These are phyloP conservation scores for Gerris buenoi DNA, from an alignment of 1,140 invertebrate species.

Conservation along the genomic window DNA sequence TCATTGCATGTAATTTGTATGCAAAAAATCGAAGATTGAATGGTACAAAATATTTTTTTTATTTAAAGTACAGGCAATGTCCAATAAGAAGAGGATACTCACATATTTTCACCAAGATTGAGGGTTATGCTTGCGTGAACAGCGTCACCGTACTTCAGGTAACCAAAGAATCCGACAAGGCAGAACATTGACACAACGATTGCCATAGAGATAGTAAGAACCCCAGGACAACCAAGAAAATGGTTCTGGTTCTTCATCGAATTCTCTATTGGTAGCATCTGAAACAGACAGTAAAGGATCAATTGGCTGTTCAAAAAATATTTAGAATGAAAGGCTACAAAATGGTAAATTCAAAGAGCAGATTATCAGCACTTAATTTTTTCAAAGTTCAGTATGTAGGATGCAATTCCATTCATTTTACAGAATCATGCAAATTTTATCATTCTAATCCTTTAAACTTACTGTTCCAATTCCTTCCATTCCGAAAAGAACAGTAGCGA, in stretches of 20 bases:
- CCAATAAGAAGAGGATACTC: slow-evolving; percentile 5
- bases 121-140: slow-evolving; percentile 57
- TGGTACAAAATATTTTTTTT: background rate
- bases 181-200: slow-evolving; percentile 69
- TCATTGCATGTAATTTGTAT: too few relatives aligned
- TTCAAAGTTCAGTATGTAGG: too few relatives aligned
- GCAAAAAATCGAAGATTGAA: background rate
- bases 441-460: too few relatives aligned
- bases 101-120: slow-evolving; percentile 39
- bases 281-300: too few relatives aligned
- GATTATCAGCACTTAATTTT: too few relatives aligned
- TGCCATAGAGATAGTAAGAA: slow-evolving; percentile 74
- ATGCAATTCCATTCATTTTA: too few relatives aligned
- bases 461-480: slow-evolving; percentile 64
- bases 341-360: too few relatives aligned
- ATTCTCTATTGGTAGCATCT: slow-evolving; percentile 80
- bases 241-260: slow-evolving; percentile 68
- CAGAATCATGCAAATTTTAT: too few relatives aligned
- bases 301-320: too few relatives aligned
- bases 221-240: slow-evolving; percentile 66
- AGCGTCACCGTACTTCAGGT: slow-evolving; percentile 52
- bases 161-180: slow-evolving; percentile 73
- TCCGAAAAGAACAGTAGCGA: slow-evolving; percentile 52
- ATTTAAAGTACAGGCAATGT: background rate
- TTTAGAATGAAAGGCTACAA: too few relatives aligned